phyloP scores from a whole-genome alignment of 2,888 invertebrate genomes.

The Mellilla xanthometata region DNA sequence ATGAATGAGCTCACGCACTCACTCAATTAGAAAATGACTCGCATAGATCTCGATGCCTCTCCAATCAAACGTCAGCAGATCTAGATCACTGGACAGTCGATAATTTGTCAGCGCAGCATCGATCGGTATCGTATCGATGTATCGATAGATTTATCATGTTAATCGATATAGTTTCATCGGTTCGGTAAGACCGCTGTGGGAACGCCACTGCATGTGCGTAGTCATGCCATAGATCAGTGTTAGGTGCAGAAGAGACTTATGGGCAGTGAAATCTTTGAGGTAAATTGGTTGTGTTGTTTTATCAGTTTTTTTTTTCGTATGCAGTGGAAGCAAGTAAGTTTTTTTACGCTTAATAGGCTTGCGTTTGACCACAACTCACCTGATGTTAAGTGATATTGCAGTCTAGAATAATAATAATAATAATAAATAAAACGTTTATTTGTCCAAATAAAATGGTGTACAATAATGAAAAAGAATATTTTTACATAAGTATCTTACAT shows the following conservation, averaged over 20 bases:
- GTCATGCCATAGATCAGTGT: slow-evolving; percentile 64
- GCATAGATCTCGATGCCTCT: slow-evolving; percentile 1
- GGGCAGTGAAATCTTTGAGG: background rate
- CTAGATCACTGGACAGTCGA: slow-evolving; percentile 57
- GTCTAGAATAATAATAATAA: no score
- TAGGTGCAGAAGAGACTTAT: slow-evolving; percentile 9
- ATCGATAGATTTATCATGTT: slow-evolving; percentile 69
- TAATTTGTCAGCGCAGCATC: slow-evolving; percentile 76
- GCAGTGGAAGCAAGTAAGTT: no score
- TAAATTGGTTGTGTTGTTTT: no score
- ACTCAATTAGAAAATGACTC: background rate
- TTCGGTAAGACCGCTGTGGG: slow-evolving; percentile 76
- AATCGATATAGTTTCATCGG: slow-evolving; percentile 81
- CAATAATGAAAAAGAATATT: no score
- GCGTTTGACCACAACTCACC: no score
- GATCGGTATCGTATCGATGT: slow-evolving; percentile 56
- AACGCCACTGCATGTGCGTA: slow-evolving; percentile 72
- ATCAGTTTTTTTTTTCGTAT: no score
- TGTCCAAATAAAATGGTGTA: no score
- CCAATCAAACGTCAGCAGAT: slow-evolving; percentile 39
- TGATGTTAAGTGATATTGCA: no score
- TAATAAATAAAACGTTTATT: no score
- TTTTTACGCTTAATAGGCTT: no score
- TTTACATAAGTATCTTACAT: no score
- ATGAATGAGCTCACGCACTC: no score